Evolutionary conservation across 2,113 vertebrate species (phyloP).

Genomic region (Raja brachyura): DNA sequence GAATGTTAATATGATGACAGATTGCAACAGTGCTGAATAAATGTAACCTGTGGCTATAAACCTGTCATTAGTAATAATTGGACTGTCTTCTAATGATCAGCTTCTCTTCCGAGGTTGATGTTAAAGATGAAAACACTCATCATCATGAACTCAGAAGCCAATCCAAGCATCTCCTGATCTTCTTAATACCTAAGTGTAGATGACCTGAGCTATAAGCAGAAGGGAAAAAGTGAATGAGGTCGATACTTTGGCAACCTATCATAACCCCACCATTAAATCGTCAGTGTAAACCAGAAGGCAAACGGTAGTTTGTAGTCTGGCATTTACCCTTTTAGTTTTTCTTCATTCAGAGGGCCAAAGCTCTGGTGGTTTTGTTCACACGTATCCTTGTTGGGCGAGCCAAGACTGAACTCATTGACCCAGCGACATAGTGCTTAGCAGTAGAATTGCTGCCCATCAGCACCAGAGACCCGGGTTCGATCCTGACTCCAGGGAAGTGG

Average conservation of each 20-base stretch:
- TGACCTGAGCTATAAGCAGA: not conserved
- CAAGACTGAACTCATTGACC: not conserved
- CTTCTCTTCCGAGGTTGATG: not conserved
- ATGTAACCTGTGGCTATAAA: not conserved
- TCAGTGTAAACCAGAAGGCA: not conserved
- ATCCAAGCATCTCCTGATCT: not conserved
- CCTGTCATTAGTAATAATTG: constrained; percentile 25
- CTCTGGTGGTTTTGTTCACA: not conserved
- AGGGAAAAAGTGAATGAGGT: not conserved
- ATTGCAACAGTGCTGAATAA: not conserved
- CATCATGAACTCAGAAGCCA: not conserved
- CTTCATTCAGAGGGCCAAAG: not conserved
- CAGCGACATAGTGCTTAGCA: no score
- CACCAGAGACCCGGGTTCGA: no score
- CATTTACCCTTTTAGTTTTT: not conserved
- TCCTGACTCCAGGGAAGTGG: no score
- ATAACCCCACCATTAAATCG: not conserved
- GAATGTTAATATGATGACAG: not conserved
- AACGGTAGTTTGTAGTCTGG: not conserved
- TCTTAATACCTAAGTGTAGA: not conserved
- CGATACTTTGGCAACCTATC: not conserved
- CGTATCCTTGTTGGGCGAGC: not conserved
- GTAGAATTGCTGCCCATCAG: no score
- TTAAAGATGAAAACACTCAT: not conserved
- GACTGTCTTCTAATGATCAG: not conserved